These are phyloP conservation scores for Bombus waltoni DNA, from an alignment of 1,140 invertebrate genomes.

Conservation along the genomic window DNA sequence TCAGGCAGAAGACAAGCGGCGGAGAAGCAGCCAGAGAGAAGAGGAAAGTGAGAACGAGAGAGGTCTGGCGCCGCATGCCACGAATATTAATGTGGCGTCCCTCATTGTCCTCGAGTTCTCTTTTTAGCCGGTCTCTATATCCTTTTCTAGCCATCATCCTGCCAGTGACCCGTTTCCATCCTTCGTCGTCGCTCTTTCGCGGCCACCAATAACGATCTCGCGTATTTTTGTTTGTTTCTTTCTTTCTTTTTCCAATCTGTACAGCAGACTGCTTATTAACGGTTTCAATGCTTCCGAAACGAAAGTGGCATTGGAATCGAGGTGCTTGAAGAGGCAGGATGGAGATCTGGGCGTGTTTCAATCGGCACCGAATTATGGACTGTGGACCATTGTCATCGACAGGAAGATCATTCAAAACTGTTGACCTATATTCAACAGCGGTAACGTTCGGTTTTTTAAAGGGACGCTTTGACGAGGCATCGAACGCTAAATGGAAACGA, in stretches of 20 bases:
- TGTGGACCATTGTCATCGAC: conserved; percentile 12
- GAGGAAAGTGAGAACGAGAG: conserved; percentile 27
- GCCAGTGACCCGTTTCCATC: conserved; percentile 15
- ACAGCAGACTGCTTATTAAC: conserved; percentile 35
- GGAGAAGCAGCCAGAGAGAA: background rate
- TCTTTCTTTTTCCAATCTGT: background rate
- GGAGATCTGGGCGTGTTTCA: background rate
- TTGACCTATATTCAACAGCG: conserved; percentile 8
- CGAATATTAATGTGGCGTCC: conserved; percentile 73
- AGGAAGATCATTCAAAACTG: conserved; percentile 1
- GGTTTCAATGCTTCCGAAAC: conserved; percentile 19
- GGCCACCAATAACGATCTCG: conserved; percentile 5
- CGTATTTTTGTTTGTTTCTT: background rate
- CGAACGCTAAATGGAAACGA: background rate
- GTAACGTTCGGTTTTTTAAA: background rate
- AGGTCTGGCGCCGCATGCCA: conserved; percentile 46
- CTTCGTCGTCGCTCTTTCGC: conserved; percentile 19
- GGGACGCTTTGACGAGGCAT: background rate
- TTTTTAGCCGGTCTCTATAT: conserved; percentile 25
- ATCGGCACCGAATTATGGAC: conserved; percentile 9
- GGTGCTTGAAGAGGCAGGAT: background rate
- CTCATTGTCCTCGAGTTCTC: conserved; percentile 66
- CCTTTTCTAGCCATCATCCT: conserved; percentile 46
- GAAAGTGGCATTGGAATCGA: conserved; percentile 37
- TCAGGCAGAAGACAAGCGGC: conserved; percentile 54